A percentile compares a stretch with the other conserved stretches of the same genome.
These are phyloP conservation scores for Lasioglossum calceatum DNA, from an alignment of 2,888 invertebrate species.

Conservation along the genomic window DNA sequence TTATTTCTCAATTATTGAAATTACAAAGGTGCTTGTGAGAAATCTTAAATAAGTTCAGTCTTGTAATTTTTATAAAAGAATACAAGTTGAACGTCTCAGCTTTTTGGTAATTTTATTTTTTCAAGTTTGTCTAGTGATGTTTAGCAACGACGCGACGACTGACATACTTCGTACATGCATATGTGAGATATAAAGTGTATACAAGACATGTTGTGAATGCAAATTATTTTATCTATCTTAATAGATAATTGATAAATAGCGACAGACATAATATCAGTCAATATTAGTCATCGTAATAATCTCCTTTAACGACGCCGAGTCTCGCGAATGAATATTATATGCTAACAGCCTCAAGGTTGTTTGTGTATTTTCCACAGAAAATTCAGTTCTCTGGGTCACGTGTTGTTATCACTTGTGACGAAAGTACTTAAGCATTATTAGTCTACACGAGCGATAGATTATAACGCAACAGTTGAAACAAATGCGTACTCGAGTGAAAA, in stretches of 20 bases:
- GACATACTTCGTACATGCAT: neutral
- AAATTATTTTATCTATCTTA: neutral
- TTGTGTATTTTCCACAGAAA: conserved; percentile 13
- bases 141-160: neutral
- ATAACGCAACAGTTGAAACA: neutral
- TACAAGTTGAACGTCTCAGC: neutral
- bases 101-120: neutral
- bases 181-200: neutral
- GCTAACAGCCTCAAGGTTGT: neutral
- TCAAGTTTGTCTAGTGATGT: neutral
- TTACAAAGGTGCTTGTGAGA: no score
- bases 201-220: neutral
- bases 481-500: neutral
- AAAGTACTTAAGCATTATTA: conserved; percentile 1
- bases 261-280: neutral
- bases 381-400: neutral
- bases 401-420: neutral
- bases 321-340: neutral
- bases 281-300: neutral
- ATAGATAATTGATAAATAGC: neutral
- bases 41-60: no score
- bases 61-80: no score
- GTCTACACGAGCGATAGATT: neutral
- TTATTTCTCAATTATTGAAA: no score
- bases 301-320: neutral